Conservation (phyloP, 2,888 invertebrate species). For the Didymodactylos carnosus region DNA sequence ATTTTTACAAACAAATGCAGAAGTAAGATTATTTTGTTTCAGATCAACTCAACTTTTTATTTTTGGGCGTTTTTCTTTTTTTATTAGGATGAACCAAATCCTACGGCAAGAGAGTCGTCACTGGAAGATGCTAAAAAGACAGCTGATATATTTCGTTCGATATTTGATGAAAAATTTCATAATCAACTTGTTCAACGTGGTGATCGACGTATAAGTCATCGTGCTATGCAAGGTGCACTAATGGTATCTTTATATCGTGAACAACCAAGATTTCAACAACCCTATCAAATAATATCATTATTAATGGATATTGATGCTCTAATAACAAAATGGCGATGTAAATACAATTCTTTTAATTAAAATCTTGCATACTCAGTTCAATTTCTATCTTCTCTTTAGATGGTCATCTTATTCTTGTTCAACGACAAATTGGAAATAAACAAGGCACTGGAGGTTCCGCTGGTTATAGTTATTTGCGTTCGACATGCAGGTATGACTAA, state of each 20-base stretch:
- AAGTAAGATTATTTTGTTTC: background rate
- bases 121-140: slow-evolving; percentile 52
- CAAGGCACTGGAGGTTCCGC: slow-evolving; percentile 86
- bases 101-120: slow-evolving; percentile 20
- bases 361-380: background rate
- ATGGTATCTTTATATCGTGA: slow-evolving; percentile 93
- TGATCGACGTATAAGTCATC: slow-evolving; percentile 66
- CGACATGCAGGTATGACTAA: slow-evolving; percentile 60
- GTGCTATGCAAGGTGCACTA: slow-evolving; percentile 81
- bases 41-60: background rate
- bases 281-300: slow-evolving; percentile 74
- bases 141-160: slow-evolving; percentile 54
- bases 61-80: background rate
- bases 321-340: slow-evolving; percentile 96
- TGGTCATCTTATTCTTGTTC: slow-evolving; percentile 93
- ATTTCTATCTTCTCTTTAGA: slow-evolving; percentile 42
- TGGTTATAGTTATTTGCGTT: slow-evolving; percentile 86
- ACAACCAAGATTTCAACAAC: slow-evolving; percentile 82
- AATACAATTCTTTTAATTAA: slow-evolving; percentile 32
- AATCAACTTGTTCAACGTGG: slow-evolving; percentile 58
- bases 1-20: slow-evolving; percentile 5
- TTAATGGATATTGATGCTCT: slow-evolving; percentile 94
- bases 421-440: slow-evolving; percentile 91
- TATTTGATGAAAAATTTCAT: slow-evolving; percentile 65
- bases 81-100: slow-evolving; percentile 23